Percentiles rank a stretch among this genome's conserved stretches.
These are phyloP conservation scores for Pygoscelis antarcticus DNA, from an alignment of 2,113 vertebrate genomes.

Conservation along the genomic window DNA sequence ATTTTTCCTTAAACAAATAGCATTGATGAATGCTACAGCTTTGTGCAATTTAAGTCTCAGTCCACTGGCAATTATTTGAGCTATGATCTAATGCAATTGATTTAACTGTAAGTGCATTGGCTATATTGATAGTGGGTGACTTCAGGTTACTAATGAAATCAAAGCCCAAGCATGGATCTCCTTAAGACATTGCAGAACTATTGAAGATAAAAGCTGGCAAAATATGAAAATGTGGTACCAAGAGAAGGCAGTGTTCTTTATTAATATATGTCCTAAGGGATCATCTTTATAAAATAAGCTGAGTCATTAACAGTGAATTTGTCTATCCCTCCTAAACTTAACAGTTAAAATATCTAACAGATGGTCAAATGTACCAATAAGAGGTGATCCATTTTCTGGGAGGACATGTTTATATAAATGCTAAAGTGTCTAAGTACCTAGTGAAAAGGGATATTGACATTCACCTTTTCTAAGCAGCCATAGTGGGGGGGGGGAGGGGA, in stretches of 20 bases:
- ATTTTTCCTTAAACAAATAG: neutral
- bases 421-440: neutral
- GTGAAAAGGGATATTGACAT: neutral
- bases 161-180: neutral
- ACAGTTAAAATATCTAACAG: neutral
- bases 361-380: neutral
- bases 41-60: neutral
- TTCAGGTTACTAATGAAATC: neutral
- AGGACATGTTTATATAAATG: neutral
- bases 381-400: neutral
- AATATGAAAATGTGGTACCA: rapidly evolving
- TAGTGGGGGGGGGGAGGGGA: neutral
- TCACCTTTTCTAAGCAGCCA: neutral
- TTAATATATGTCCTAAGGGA: neutral
- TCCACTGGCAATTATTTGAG: neutral
- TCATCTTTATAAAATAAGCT: neutral
- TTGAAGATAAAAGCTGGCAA: neutral
- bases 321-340: neutral
- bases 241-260: neutral
- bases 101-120: neutral
- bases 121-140: neutral
- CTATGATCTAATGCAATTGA: neutral
- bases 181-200: neutral
- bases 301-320: neutral
- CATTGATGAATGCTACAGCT: neutral